Percentiles rank a stretch among this genome's conserved stretches.
Conservation (phyloP, 2,888 invertebrate species). For the Diarsia dahlii region DNA sequence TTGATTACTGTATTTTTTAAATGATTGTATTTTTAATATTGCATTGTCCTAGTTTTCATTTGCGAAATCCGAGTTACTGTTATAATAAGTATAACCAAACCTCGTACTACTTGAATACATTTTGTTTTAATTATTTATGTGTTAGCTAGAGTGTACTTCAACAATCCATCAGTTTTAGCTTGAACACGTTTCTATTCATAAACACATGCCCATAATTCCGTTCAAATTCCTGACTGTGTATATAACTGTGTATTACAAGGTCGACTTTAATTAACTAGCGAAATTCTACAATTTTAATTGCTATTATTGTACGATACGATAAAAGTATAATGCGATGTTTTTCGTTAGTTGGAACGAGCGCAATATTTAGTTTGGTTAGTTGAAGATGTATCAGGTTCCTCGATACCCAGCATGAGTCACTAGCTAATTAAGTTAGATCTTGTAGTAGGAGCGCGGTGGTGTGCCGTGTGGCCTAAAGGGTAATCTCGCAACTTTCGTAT, state of each 20-base stretch:
- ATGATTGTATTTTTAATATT: too few relatives aligned
- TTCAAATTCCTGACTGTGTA: slow-evolving; percentile 43
- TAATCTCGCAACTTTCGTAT: slow-evolving; percentile 81
- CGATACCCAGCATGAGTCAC: neutral
- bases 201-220: slow-evolving; percentile 29
- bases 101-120: neutral
- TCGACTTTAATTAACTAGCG: neutral
- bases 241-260: neutral
- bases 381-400: neutral
- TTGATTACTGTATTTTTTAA: too few relatives aligned
- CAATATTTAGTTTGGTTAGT: neutral
- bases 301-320: neutral
- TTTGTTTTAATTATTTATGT: neutral
- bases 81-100: too few relatives aligned
- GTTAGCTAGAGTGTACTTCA: neutral
- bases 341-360: neutral
- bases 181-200: slow-evolving; percentile 13
- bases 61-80: too few relatives aligned
- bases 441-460: neutral
- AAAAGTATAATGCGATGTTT: neutral
- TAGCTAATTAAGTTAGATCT: neutral
- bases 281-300: neutral
- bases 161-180: slow-evolving; percentile 9
- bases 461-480: slow-evolving; percentile 68
- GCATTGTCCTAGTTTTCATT: too few relatives aligned